A percentile compares a stretch with the other conserved stretches of the same genome.
Conservation (phyloP, 2,113 vertebrate species). For the Serinus canaria region DNA sequence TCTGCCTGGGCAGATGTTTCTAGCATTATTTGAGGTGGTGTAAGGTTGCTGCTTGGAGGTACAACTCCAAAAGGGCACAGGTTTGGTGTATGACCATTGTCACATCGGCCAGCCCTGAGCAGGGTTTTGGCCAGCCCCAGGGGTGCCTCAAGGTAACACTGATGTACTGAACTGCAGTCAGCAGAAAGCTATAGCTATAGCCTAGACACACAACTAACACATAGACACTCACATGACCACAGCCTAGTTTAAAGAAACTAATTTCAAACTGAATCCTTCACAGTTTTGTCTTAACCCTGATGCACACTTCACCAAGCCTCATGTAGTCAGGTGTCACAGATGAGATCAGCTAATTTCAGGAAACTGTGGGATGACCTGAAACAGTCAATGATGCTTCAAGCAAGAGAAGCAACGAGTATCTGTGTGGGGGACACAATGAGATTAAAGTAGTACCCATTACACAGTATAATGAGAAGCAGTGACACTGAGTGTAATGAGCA, state of each 20-base stretch:
- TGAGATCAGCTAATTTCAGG: not conserved
- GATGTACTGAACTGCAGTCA: not conserved
- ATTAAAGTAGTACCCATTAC: not conserved
- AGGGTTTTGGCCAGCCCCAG: not conserved
- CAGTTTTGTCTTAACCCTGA: not conserved
- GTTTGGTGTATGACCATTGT: not conserved
- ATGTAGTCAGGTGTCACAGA: not conserved
- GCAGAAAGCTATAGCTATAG: not conserved
- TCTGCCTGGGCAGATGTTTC: not conserved
- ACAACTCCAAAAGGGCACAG: not conserved
- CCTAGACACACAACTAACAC: not conserved
- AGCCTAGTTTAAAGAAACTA: not conserved
- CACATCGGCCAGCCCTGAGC: not conserved
- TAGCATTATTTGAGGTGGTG: not conserved
- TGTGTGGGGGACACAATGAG: not conserved
- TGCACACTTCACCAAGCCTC: not conserved
- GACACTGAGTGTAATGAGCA: not conserved
- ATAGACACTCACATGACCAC: not conserved
- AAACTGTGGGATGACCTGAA: not conserved
- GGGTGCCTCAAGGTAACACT: not conserved
- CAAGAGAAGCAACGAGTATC: not conserved
- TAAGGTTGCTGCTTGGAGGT: not conserved
- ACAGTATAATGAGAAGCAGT: not conserved
- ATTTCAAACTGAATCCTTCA: not conserved
- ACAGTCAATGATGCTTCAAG: not conserved